Evolutionary conservation across 2,113 vertebrate genomes (phyloP), one percentile per base, ranked within the genome.

Genomic region (Mesoclemmys tuberculata): DNA sequence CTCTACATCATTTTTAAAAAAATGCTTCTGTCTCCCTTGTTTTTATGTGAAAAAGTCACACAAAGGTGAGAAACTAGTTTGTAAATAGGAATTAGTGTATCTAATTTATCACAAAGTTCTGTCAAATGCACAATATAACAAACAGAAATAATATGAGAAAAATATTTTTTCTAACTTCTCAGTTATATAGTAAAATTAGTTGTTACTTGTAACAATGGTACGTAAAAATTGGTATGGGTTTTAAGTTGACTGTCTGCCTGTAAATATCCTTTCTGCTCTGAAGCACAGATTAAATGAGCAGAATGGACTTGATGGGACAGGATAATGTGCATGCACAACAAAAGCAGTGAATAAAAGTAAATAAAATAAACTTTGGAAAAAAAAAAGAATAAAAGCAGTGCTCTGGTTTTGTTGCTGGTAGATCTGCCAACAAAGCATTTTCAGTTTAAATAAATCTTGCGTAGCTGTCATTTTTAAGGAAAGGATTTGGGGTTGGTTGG

Each of bases 51-150:
- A 90, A 95, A 29, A 92, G 44, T 44, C 91, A 44, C 26, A 75
- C 49, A 41, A 64, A 64, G 31, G 38, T 80, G 82, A 87, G 55
- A 89, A 29, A 77, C n/a, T 91, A 56, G 83, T 81, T 92, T 90
- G 46, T 35, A 96, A 85, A 61, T 78, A 5, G 83, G 19, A 38
- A 52, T 24, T 52, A 38, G 10, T 86, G 22, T 46, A 56, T 85
- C 92, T 94, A 92, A 38, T 44, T 92, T 85, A 79, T 74, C 1
- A 54, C 4, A 8, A 55, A 83, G 21, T 79, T 22, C 26, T 84
- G 94, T 90, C 61, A 87, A 80, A 87, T 89, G 24, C 44, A 81
- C 74, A 41, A 92, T 68, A 68, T n/a, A 82, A 29, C n/a, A 92
- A 92, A 79, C 41, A 90, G 8, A 84, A 90, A 51, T 0, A 74